These are phyloP conservation scores for Drosophila subquinaria DNA, from an alignment of 2,888 invertebrate genomes.

Conservation along the genomic window DNA sequence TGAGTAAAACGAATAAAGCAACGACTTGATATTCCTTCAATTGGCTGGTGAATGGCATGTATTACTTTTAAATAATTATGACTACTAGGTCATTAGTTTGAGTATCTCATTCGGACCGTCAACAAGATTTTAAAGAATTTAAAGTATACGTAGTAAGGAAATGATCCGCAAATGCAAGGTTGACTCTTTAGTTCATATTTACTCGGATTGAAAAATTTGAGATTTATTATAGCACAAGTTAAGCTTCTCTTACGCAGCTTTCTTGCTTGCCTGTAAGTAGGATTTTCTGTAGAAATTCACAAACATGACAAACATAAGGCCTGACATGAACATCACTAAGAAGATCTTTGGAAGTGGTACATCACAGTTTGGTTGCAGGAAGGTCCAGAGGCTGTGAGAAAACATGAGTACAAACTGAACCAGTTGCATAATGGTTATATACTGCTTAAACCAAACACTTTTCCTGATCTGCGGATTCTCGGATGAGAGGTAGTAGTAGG, in stretches of 20 bases:
- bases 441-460: constrained; percentile 53
- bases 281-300: constrained; percentile 46
- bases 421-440: constrained; percentile 53
- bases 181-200: neutral
- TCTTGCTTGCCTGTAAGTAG: constrained; percentile 30
- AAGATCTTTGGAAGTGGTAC: neutral
- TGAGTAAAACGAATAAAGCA: too few species aligned
- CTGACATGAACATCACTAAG: constrained; percentile 19
- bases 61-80: too few species aligned
- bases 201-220: neutral
- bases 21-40: too few species aligned
- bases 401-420: constrained; percentile 47
- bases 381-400: constrained; percentile 27
- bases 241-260: neutral
- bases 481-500: constrained; percentile 53
- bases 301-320: constrained; percentile 53
- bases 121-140: too few species aligned
- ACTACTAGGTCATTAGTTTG: too few species aligned
- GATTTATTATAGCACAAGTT: neutral
- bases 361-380: constrained; percentile 41
- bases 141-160: too few species aligned
- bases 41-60: too few species aligned
- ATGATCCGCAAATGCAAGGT: too few species aligned
- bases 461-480: constrained; percentile 12
- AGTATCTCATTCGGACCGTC: too few species aligned